Conservation (phyloP, 2,797 vertebrate species). For the Jordanella pulchra region DNA sequence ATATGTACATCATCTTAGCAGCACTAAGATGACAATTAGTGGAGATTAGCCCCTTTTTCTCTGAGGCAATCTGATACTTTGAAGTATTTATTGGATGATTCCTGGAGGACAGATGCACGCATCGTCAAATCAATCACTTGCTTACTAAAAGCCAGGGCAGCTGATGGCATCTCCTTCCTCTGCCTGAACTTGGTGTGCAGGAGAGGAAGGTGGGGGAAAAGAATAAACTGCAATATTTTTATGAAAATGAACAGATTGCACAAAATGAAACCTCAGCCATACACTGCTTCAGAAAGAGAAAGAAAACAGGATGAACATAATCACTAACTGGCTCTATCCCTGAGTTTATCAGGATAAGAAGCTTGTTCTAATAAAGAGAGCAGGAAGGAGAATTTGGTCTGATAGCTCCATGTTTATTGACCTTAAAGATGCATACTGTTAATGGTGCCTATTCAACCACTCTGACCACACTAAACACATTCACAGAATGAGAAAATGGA, state of each 20-base stretch:
- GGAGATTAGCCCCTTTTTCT: background rate
- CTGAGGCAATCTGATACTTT: background rate
- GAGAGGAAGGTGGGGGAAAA: no score
- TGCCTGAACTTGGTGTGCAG: background rate
- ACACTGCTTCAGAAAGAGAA: background rate
- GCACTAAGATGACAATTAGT: background rate
- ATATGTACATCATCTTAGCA: background rate
- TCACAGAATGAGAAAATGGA: background rate
- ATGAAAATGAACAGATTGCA: background rate
- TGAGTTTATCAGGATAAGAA: background rate
- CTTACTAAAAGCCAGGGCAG: no score
- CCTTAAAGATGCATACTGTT: background rate
- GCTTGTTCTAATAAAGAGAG: background rate
- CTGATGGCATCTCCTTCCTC: no score
- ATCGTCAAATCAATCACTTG: slow-evolving; percentile 5
- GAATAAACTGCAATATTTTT: no score
- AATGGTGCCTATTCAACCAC: background rate
- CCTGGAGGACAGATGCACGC: background rate
- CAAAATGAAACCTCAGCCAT: background rate
- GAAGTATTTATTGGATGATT: background rate
- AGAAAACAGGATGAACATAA: background rate
- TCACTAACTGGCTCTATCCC: background rate
- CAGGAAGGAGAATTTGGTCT: background rate
- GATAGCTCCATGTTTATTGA: background rate
- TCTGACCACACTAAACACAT: background rate